A percentile compares a stretch with the other conserved stretches of the same genome.
phyloP scores from a whole-genome alignment of 2,888 invertebrate genomes.

The Bellardia pandia region DNA sequence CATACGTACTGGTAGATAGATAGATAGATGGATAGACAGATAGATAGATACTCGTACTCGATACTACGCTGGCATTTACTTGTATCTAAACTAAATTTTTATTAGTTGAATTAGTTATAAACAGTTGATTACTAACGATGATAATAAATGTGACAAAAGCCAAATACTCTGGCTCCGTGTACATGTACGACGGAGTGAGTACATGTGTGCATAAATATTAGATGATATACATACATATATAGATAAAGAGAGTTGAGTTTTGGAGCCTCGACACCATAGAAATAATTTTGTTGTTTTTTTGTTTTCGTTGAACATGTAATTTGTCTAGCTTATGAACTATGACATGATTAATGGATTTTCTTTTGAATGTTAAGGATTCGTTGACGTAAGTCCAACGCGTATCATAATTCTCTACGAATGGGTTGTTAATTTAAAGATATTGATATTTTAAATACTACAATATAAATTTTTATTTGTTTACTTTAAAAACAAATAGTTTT shows the following conservation, averaged over 20 bases:
- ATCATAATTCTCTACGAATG: neutral
- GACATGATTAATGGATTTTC: constrained; percentile 60
- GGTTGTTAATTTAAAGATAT: neutral
- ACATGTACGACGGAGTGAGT: neutral
- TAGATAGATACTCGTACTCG: neutral
- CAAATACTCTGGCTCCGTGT: constrained; percentile 34
- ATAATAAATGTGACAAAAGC: constrained; percentile 71
- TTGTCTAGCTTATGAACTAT: constrained; percentile 48
- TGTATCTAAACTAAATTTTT: constrained; percentile 41
- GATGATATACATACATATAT: constrained; percentile 62
- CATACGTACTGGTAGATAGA: constrained; percentile 28
- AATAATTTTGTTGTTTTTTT: constrained; percentile 30
- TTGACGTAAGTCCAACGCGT: neutral
- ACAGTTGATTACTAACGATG: constrained; percentile 65
- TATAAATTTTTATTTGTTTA: no score
- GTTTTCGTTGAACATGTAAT: constrained; percentile 14
- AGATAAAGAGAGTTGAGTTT: constrained; percentile 44
- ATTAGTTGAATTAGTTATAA: constrained; percentile 62
- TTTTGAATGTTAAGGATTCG: neutral
- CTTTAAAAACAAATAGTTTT: no score
- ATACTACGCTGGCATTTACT: neutral
- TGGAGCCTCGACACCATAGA: constrained; percentile 6
- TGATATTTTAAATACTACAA: no score
- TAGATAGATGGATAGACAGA: neutral
- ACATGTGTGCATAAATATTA: constrained; percentile 51